Evolutionary conservation across 2,888 invertebrate genomes (phyloP), one percentile per base, ranked within the genome.

Genomic region (Dinocampus coccinellae): DNA sequence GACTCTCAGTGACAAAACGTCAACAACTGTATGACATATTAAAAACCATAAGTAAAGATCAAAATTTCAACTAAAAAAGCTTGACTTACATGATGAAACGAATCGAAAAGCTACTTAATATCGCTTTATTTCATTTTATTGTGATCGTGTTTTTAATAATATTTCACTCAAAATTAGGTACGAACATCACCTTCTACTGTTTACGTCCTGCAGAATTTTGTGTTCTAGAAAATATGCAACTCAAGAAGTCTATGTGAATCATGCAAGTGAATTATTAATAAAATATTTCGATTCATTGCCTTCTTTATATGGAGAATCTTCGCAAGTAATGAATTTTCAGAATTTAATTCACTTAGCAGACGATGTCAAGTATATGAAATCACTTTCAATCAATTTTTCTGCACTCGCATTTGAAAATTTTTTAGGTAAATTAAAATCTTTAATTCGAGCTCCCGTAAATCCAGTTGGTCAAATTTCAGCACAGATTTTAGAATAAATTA

Each of bases 271-370:
- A 29, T 29, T 4, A 4, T 29, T 29, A 29, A 7, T 4, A 7
- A 7, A 3, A 4, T 29, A 4, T 29, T 29, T 29, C 7, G 29
- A 4, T 29, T 39, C 10, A 39, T 2, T 39, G 39, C 39, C 39
- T 7, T 2, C 13, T 7, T 39, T 7, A 2, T 39, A 39, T 39
- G 39, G 39, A 10, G 13, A 39, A 3, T 7, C 39, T 2, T 39
- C 11, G 2, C 39, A 39, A 39, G 2, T 39, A 7, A 73, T 73
- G 42, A 69, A 70, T 33, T 36, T 70, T 60, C 75, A 75, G 47
- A 75, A 73, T 52, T 29, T 73, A 9, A 67, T 73, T 36, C 75
- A 75, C 52, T 16, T 75, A n/a, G 57, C 69, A n/a, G 75, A 73
- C 39, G 75, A 75, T 36, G 70, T 70, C 9, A 52, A 63, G 57